Evolutionary conservation across 2,113 vertebrate genomes (phyloP).

Genomic region (Notothenia rossii): DNA sequence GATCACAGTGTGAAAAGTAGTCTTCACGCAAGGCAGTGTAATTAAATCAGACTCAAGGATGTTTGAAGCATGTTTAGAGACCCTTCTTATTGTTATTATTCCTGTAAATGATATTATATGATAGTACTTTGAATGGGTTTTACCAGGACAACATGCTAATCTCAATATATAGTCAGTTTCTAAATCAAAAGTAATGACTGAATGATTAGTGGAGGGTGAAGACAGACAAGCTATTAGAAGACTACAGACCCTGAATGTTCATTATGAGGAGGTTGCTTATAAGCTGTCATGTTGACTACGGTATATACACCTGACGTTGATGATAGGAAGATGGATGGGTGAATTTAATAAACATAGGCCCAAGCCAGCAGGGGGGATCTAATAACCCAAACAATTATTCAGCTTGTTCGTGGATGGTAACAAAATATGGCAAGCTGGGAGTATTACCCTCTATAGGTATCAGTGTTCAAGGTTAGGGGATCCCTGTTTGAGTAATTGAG

Average conservation of each 20-base stretch:
- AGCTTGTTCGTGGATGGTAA: not conserved
- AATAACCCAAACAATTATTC: constrained; percentile 31
- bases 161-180: not conserved
- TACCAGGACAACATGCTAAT: not conserved
- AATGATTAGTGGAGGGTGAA: constrained; percentile 41
- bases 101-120: not conserved
- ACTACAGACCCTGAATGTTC: constrained; percentile 27
- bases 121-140: constrained; percentile 14
- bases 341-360: constrained; percentile 4
- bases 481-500: constrained; percentile 30
- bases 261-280: constrained; percentile 21
- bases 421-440: constrained; percentile 18
- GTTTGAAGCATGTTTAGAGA: not conserved
- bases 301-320: constrained; percentile 26
- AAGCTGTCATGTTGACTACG: constrained; percentile 8
- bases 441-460: constrained; percentile 1
- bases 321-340: constrained; percentile 56
- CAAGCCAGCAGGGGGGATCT: not conserved
- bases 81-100: not conserved
- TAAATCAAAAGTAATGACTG: constrained; percentile 40
- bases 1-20: constrained; percentile 1
- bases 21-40: not conserved
- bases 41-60: constrained; percentile 19
- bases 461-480: constrained; percentile 34
- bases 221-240: constrained; percentile 53